phyloP scores from a whole-genome alignment of 2,797 vertebrate species.

The Enteromius paludinosus region DNA sequence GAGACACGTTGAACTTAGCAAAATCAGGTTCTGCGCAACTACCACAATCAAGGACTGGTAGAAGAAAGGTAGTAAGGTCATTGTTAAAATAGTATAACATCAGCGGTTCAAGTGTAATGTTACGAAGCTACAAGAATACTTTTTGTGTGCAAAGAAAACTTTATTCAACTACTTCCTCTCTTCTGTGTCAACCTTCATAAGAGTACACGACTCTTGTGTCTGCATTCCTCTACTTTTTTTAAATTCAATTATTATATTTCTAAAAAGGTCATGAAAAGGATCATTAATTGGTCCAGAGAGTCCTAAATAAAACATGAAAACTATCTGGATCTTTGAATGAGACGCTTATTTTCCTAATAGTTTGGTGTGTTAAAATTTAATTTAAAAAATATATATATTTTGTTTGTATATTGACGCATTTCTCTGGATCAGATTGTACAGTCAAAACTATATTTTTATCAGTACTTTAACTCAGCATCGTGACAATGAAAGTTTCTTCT shows the following conservation, averaged over 20 bases:
- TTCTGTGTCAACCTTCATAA: background rate
- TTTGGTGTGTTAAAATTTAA: background rate
- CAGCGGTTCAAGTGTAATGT: background rate
- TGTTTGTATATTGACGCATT: background rate
- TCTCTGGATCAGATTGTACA: background rate
- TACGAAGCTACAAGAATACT: background rate
- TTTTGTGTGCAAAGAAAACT: background rate
- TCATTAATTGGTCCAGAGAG: background rate
- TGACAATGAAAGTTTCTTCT: constrained; percentile 16
- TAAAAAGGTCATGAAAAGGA: background rate
- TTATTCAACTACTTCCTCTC: background rate
- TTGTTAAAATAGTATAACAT: background rate
- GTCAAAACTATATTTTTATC: background rate
- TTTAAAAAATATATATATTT: background rate
- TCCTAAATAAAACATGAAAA: background rate
- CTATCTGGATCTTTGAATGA: background rate
- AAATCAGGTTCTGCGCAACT: too few species aligned
- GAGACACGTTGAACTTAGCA: too few species aligned
- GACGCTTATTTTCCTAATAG: background rate
- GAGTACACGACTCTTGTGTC: background rate
- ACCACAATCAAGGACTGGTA: background rate
- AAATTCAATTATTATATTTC: background rate
- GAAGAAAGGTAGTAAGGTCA: background rate
- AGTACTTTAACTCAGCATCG: background rate
- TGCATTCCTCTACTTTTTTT: background rate